Base-by-base conservation (phyloP, 2,113 vertebrate species). In the Coptodon bakossiorum region DNA sequence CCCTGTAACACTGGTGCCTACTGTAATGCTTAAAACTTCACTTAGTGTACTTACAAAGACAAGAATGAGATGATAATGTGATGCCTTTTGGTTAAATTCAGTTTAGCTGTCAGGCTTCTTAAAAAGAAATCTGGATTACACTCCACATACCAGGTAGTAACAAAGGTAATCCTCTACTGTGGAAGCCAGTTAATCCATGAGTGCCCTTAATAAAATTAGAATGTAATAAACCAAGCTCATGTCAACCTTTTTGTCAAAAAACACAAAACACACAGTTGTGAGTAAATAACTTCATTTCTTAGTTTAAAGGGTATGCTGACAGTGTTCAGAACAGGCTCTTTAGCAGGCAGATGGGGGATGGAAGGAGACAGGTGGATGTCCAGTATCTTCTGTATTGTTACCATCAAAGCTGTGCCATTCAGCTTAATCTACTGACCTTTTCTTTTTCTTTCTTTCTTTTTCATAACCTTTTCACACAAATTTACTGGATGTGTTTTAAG, bases 1-100 rank as follows among this genome's bases (percentile, higher is more conserved):
- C 86, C 89, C 83, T 94, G 83, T 78, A 91, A 95, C 89, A 91
- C 88, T 90, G 90, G 92, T 94, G 94, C 95, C 94, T 95, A 89
- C 81, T 88, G 79, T 90, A 88, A 90, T 24, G 31, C 82, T 83
- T 56, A 83, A 89, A 81, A 68, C 86, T 91, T 92, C 81, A 90
- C 85, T 68, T 82, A 11, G 78, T 88, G 81, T 92, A 90, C 89
- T 92, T 93, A 89, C 50, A 86, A 53, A 63, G 84, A 59, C 31
- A 86, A 54, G 84, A 91, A 80, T 61, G 79, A 80, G 59, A 81
- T 36, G 2, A 27, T 13, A 17, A 78, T 22, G 29, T 56, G 54
- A 76, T 81, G 79, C 82, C 86, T 90, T 90, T 61, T 91, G 31
- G 54, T 85, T 56, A 73, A 80, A 85, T 87, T 80, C 61, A 83